phyloP scores from a whole-genome alignment of 2,888 invertebrate genomes.

The Pyrocoelia pectoralis region DNA sequence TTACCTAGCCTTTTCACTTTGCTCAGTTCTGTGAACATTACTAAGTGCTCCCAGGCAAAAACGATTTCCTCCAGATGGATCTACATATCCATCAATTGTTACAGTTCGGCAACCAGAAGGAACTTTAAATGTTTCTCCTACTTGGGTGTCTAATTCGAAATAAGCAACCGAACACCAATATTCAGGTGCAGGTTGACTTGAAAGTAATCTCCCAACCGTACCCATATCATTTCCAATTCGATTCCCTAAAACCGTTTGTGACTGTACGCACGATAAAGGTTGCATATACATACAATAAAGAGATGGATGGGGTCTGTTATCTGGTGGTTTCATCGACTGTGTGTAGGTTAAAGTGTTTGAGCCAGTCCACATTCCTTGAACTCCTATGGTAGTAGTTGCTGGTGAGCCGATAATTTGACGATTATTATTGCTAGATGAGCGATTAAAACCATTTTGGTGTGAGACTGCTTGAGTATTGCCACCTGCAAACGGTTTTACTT shows the following conservation, averaged over 20 bases:
- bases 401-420: constrained; percentile 45
- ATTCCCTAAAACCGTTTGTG: constrained; percentile 20
- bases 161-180: constrained; percentile 99
- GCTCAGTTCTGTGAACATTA: constrained; percentile 97
- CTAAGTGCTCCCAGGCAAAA: constrained; percentile 98
- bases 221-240: constrained; percentile 59
- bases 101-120: constrained; percentile 91
- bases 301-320: constrained; percentile 69
- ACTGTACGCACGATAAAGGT: constrained; percentile 19
- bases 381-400: constrained; percentile 50
- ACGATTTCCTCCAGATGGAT: constrained; percentile 95
- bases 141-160: constrained; percentile 98
- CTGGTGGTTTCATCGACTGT: constrained; percentile 84
- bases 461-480: constrained; percentile 62
- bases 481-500: no score
- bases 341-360: constrained; percentile 92
- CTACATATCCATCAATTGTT: constrained; percentile 90
- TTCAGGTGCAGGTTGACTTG: constrained; percentile 91
- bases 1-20: constrained; percentile 90
- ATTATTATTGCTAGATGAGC: constrained; percentile 40
- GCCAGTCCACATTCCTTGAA: constrained; percentile 83
- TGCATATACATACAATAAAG: constrained; percentile 67
- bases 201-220: constrained; percentile 70
- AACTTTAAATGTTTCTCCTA: constrained; percentile 89
- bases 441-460: constrained; percentile 62